Evolutionary conservation across 2,113 vertebrate species (phyloP), one percentile per base, ranked within the genome.

Genomic region (Daphoenositta chrysoptera): DNA sequence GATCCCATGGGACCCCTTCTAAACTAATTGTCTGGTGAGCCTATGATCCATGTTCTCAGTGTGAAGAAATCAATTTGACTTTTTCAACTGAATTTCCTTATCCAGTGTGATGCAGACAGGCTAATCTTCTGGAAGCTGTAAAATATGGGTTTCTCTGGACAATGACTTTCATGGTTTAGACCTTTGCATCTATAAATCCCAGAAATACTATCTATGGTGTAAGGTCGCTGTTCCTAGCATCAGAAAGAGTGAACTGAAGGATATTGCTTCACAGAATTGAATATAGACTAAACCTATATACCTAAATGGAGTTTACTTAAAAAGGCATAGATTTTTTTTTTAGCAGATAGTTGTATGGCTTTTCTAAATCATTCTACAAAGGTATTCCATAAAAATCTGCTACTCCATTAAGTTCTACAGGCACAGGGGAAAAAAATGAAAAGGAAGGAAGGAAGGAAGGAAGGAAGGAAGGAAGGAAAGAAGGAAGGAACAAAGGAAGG

Each of bases 391-490:
- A 82, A 22, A 31, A 86, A 76, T 61, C 22, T 79, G 47, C 44
- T 65, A 56, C 7, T 87, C 26, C 40, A 18, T 71, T 57, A 80
- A 80, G 20, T 75, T 75, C 27, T 53, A 28, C 11, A 50, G 39
- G 40, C 3, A n/a, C 2, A 26, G 14, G 3, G 8, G 1, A 2
- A 19, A 58, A 39, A 63, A 26, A 28, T 7, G 12, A 13, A 50
- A 45, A 28, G 28, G n/a, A 31, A 76, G 33, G 53, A 26, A n/a
- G 23, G 47, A 30, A 65, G 24, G 31, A 23, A 44, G 39, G 33
- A 20, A 37, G 33, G 24, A 35, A 15, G n/a, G 13, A 37, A 31
- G 8, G 27, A 68, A n/a, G 44, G 33, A 35, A 37, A 19, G 24
- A 48, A 28, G 3, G 8, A 31, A 54, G 39, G 17, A 28, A 15